Evolutionary conservation across 2,888 invertebrate genomes (phyloP).

Genomic region (Synanthedon tipuliformis): DNA sequence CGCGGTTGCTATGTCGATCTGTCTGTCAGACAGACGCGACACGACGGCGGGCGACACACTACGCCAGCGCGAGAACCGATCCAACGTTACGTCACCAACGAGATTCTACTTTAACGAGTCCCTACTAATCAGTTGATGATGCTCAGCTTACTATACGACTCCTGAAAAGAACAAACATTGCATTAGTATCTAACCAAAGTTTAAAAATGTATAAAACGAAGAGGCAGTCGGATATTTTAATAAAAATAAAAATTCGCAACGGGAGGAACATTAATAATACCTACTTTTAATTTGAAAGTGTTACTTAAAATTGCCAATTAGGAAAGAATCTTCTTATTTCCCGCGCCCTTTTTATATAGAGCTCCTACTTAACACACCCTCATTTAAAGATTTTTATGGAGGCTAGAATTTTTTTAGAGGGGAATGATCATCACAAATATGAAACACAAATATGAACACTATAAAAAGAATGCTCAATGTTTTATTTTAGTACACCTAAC

Average conservation of each 20-base stretch:
- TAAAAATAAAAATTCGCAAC: no score
- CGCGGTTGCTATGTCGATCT: slow-evolving; percentile 10
- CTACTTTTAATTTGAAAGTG: no score
- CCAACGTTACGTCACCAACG: neutral
- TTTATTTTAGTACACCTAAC: no score
- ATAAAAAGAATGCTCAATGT: no score
- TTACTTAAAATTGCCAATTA: slow-evolving; percentile 19
- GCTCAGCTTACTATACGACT: neutral
- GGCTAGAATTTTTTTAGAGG: no score
- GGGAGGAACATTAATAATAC: no score
- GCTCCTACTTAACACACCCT: slow-evolving; percentile 4
- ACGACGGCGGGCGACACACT: slow-evolving; percentile 37
- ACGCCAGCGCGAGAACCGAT: slow-evolving; percentile 15
- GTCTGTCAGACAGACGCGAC: slow-evolving; percentile 5
- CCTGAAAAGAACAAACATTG: neutral
- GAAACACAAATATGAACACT: no score
- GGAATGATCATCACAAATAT: no score
- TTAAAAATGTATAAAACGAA: no score
- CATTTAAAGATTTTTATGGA: no score
- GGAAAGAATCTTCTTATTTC: slow-evolving; percentile 26
- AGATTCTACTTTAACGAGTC: neutral
- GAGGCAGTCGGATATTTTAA: no score
- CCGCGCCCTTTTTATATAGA: slow-evolving; percentile 18
- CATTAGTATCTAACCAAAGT: neutral
- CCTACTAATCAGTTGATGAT: neutral